phyloP scores from a whole-genome alignment of 2,113 vertebrate genomes.

The Chloropsis cyanopogon region DNA sequence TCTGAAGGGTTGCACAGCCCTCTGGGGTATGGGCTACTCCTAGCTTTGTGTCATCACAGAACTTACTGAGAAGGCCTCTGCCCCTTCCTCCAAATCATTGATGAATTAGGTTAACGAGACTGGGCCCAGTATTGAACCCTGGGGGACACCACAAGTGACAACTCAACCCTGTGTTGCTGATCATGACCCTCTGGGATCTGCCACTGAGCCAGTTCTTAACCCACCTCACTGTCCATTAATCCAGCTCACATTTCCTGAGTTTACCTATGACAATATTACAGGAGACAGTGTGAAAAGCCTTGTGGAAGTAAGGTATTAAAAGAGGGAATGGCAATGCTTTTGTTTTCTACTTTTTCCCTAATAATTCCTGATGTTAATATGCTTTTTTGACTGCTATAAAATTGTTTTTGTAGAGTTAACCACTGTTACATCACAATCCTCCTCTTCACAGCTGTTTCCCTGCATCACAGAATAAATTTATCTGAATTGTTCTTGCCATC shows the following conservation, averaged over 20 bases:
- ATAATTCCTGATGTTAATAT: neutral
- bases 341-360: neutral
- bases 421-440: neutral
- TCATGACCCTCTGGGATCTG: neutral
- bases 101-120: neutral
- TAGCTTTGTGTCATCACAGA: neutral
- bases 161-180: neutral
- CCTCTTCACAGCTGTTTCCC: neutral
- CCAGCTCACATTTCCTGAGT: neutral
- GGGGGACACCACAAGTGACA: neutral
- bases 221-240: neutral
- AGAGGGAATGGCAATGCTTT: neutral
- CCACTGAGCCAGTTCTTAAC: rapidly evolving
- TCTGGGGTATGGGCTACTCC: too few relatives aligned
- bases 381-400: neutral
- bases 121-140: neutral
- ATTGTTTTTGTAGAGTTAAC: neutral
- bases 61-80: neutral
- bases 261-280: neutral
- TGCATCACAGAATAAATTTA: neutral
- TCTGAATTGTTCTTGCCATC: neutral
- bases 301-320: neutral
- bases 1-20: neutral
- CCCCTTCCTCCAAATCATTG: neutral
- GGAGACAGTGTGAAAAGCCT: neutral